These are phyloP conservation scores for Cololabis saira DNA, from an alignment of 2,113 vertebrate genomes.

Conservation along the genomic window DNA sequence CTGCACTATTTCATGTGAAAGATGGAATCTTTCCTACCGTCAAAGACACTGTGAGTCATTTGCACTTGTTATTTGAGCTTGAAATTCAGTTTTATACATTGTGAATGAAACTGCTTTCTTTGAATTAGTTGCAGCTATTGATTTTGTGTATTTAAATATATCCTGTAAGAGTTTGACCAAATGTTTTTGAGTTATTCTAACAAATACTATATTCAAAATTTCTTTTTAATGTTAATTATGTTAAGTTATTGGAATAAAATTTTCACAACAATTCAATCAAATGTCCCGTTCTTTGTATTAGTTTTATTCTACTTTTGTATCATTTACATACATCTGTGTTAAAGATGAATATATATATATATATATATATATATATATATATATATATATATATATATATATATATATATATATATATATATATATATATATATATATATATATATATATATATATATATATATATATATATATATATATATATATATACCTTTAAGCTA, in stretches of 20 bases:
- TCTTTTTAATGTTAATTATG: conserved; percentile 42
- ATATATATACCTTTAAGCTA: too few relatives aligned
- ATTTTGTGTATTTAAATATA: conserved; percentile 53
- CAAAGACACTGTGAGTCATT: conserved; percentile 79
- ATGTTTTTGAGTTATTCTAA: conserved; percentile 53
- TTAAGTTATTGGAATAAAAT: conserved; percentile 74
- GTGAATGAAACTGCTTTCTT: conserved; percentile 38
- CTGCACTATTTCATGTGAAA: conserved; percentile 69
- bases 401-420: too few relatives aligned
- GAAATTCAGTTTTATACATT: conserved; percentile 46
- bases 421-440: too few relatives aligned
- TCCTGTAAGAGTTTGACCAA: conserved; percentile 63
- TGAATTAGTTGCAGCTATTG: conserved; percentile 28
- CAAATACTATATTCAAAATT: conserved; percentile 41
- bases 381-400: too few relatives aligned
- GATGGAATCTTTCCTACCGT: conserved; percentile 72
- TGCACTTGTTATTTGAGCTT: conserved; percentile 63
- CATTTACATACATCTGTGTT: neutral
- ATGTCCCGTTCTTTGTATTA: neutral
- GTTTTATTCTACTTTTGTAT: neutral
- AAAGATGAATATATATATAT: neutral
- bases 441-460: too few relatives aligned
- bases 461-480: too few relatives aligned
- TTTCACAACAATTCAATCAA: conserved; percentile 24
- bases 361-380: too few relatives aligned